These are phyloP conservation scores for Apamea epomidion DNA, from an alignment of 2,888 invertebrate genomes.

Conservation along the genomic window DNA sequence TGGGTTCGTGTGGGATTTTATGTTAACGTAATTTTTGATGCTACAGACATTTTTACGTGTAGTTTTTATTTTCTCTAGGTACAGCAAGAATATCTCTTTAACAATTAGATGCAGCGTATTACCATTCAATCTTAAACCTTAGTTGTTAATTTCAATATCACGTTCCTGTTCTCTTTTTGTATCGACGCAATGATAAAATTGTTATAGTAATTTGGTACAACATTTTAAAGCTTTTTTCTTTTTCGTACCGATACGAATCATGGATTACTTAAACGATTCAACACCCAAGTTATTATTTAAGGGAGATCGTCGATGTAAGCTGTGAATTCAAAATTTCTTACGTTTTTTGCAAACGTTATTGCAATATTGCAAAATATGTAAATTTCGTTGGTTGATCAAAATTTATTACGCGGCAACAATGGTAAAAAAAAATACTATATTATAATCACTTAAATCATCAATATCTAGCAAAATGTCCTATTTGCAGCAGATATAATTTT, in stretches of 20 bases:
- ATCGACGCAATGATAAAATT: neutral
- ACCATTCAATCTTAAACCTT: neutral
- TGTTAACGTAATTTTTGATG: neutral
- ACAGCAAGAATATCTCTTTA: too few relatives aligned
- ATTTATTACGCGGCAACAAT: too few relatives aligned
- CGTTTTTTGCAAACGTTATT: too few relatives aligned
- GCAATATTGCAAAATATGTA: too few relatives aligned
- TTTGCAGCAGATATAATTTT: too few relatives aligned
- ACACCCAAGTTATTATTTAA: neutral
- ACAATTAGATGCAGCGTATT: neutral
- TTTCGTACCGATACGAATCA: neutral
- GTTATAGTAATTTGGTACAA: neutral
- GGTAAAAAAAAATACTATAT: too few relatives aligned
- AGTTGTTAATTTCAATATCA: neutral
- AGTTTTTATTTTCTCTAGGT: neutral
- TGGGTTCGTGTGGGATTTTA: neutral
- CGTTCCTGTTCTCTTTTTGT: neutral
- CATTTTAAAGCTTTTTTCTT: neutral
- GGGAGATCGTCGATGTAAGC: neutral
- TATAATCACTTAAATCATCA: too few relatives aligned
- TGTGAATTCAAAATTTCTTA: neutral
- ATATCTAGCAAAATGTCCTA: too few relatives aligned
- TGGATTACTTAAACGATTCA: neutral
- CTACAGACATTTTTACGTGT: neutral
- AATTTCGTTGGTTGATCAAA: too few relatives aligned